Evolutionary conservation across 2,888 invertebrate species (phyloP).

Genomic region (Hofmannophila pseudospretella): DNA sequence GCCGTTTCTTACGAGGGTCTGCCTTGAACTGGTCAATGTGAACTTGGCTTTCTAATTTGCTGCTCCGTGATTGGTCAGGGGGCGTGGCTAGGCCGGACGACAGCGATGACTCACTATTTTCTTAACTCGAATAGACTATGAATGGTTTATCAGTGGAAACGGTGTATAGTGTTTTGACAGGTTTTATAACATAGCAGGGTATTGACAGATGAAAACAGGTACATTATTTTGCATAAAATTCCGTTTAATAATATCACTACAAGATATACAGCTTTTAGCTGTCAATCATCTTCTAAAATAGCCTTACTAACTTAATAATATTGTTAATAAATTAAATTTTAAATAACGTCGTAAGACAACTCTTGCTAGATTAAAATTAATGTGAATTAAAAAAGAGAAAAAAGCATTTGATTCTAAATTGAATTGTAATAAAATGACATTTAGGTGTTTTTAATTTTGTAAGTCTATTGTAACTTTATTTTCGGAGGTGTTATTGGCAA

Average conservation of each 20-base stretch:
- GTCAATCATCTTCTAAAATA: constrained; percentile 59
- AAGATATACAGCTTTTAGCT: constrained; percentile 35
- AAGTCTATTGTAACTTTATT: constrained; percentile 22
- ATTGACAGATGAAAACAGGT: no score
- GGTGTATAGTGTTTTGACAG: no score
- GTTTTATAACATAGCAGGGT: no score
- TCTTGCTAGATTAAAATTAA: constrained; percentile 64
- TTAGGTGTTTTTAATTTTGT: constrained; percentile 53
- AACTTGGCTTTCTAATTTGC: no score
- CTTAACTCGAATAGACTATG: no score
- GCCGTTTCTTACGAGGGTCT: no score
- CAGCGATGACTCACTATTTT: no score
- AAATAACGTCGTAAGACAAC: constrained; percentile 47
- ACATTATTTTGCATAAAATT: no score
- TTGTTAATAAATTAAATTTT: constrained; percentile 49
- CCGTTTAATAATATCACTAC: constrained; percentile 37
- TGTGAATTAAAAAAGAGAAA: constrained; percentile 63
- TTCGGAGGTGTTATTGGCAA: constrained; percentile 18
- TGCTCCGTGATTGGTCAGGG: no score
- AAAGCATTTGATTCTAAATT: constrained; percentile 77
- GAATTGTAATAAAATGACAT: constrained; percentile 72
- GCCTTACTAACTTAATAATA: constrained; percentile 72
- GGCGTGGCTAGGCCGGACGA: no score
- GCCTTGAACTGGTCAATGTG: no score
- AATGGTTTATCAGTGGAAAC: no score